Percentiles rank a stretch among this genome's conserved stretches.
Evolutionary conservation across 1,140 invertebrate species (phyloP).

Genomic region (Nylanderia fulva): DNA sequence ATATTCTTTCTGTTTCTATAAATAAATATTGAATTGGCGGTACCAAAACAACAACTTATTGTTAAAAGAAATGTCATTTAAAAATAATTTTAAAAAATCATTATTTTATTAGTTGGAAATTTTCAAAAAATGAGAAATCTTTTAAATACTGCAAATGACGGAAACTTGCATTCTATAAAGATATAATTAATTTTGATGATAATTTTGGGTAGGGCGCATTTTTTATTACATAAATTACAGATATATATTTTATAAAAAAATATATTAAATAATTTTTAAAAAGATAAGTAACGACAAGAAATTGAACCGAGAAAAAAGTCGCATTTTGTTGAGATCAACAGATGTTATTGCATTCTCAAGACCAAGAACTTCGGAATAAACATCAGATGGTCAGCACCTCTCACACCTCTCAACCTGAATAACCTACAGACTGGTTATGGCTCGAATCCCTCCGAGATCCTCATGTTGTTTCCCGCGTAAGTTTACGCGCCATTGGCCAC

Average conservation of each 20-base stretch:
- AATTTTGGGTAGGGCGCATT: background rate
- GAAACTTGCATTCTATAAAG: background rate
- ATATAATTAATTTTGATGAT: background rate
- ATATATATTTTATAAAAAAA: conserved; percentile 13
- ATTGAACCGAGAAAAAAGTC: background rate
- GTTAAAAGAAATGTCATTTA: no score
- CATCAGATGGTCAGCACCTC: conserved; percentile 60
- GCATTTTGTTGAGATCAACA: conserved; percentile 46
- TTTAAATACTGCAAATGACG: background rate
- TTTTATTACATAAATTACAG: background rate
- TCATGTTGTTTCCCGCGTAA: conserved; percentile 72
- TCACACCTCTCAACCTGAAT: conserved; percentile 69
- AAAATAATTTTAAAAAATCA: background rate
- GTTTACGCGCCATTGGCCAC: conserved; percentile 82
- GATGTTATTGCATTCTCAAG: conserved; percentile 17
- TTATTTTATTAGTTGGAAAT: background rate
- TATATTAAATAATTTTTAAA: background rate
- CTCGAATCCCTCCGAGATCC: conserved; percentile 72
- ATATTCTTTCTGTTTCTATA: background rate
- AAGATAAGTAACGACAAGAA: conserved; percentile 6
- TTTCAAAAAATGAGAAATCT: background rate
- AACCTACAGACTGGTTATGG: conserved; percentile 46
- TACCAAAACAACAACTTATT: no score
- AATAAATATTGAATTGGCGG: background rate
- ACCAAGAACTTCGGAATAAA: conserved; percentile 65